These are phyloP conservation scores for Ormyrus rosae DNA, from an alignment of 2,888 invertebrate species.

Conservation along the genomic window DNA sequence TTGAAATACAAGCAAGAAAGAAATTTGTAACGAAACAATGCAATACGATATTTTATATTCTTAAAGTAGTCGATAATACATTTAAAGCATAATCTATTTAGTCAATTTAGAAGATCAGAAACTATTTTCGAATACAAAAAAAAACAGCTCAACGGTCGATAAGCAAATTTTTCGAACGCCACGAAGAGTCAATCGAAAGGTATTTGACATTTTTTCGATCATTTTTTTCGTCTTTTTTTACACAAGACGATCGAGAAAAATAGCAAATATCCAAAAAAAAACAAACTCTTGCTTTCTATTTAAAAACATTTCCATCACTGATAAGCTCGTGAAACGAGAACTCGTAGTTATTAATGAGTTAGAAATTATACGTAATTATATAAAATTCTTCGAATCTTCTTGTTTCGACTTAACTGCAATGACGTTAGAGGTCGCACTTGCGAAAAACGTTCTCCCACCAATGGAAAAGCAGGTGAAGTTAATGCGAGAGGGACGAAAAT, in stretches of 20 bases:
- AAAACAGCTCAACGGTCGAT: background rate
- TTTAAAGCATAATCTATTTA: slow-evolving; percentile 42
- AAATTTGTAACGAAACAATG: slow-evolving; percentile 29
- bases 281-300: no score
- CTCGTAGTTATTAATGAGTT: no score
- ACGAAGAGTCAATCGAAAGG: background rate
- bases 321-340: no score
- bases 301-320: no score
- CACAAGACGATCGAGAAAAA: slow-evolving; percentile 23
- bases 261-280: slow-evolving; percentile 2
- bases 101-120: slow-evolving; percentile 53
- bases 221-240: slow-evolving; percentile 38
- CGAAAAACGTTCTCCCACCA: no score
- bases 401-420: no score
- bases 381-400: no score
- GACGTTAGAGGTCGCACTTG: no score
- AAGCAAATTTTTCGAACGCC: slow-evolving; percentile 16
- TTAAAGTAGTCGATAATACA: slow-evolving; percentile 38
- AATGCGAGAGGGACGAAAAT: slow-evolving; percentile 19
- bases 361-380: no score
- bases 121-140: slow-evolving; percentile 49
- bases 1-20: slow-evolving; percentile 7
- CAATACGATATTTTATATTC: slow-evolving; percentile 51
- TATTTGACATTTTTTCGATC: slow-evolving; percentile 9
- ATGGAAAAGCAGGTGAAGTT: background rate